These are phyloP conservation scores for Equus quagga DNA, from an alignment of 2,113 vertebrate species.

Conservation along the genomic window DNA sequence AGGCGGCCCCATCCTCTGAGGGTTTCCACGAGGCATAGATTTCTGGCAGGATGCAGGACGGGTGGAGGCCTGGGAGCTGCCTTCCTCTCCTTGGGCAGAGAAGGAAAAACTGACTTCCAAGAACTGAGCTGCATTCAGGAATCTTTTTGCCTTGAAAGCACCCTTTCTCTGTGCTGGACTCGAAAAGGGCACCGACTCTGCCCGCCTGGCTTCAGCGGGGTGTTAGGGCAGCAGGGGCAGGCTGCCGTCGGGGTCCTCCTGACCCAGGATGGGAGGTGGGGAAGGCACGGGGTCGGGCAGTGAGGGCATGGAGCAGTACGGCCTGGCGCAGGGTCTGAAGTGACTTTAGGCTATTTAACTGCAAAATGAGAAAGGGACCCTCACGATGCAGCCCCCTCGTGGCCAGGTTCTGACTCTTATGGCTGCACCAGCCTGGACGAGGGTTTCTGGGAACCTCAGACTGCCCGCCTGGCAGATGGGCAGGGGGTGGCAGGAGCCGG, in stretches of 20 bases:
- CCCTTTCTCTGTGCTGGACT: fast-evolving
- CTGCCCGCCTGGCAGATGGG: too few relatives aligned
- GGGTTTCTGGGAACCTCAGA: neutral
- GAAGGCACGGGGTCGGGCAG: fast-evolving
- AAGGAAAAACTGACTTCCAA: constrained; percentile 28
- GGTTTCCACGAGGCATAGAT: neutral
- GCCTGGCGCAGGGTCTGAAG: fast-evolving
- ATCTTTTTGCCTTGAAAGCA: neutral
- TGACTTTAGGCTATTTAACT: neutral
- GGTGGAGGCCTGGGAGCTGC: neutral
- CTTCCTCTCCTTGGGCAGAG: fast-evolving
- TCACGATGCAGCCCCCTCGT: fast-evolving
- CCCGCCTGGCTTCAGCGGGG: fast-evolving
- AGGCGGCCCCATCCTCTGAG: neutral
- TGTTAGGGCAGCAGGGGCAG: neutral
- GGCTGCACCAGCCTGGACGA: neutral
- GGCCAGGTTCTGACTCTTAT: too few relatives aligned
- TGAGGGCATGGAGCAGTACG: fast-evolving
- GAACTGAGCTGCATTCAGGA: neutral
- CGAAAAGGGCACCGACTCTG: fast-evolving
- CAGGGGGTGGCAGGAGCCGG: fast-evolving
- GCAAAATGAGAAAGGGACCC: neutral
- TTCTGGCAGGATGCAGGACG: neutral
- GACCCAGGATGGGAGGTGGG: fast-evolving
- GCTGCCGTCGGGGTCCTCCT: neutral